Conservation (phyloP, 64 coral and sea anemone genomes). For the Orbicella faveolata region DNA sequence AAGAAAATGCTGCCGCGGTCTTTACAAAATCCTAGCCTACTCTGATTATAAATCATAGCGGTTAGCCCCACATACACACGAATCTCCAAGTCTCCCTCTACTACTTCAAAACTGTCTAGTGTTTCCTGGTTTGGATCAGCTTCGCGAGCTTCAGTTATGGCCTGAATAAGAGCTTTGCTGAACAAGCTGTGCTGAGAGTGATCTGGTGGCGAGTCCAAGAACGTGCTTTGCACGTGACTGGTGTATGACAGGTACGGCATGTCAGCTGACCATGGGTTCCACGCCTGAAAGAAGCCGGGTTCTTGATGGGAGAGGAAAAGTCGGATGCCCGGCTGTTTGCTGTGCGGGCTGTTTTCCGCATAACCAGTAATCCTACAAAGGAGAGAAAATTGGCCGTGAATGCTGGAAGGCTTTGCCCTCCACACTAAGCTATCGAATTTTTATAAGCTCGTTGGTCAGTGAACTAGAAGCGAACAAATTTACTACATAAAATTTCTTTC, state of each 20-base stretch:
- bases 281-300: slow-evolving; percentile 68
- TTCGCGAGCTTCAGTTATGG: slow-evolving; percentile 57
- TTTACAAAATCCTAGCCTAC: slow-evolving; percentile 85
- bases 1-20: slow-evolving; percentile 88
- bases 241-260: slow-evolving; percentile 77
- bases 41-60: slow-evolving; percentile 89
- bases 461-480: too few species aligned
- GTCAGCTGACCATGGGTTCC: slow-evolving; percentile 84
- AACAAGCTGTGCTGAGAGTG: slow-evolving; percentile 39
- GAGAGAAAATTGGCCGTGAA: slow-evolving; percentile 20
- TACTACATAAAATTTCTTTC: too few species aligned
- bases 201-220: slow-evolving; percentile 40
- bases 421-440: background rate
- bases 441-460: too few species aligned
- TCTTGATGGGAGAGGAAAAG: slow-evolving; percentile 59
- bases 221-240: slow-evolving; percentile 29
- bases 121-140: slow-evolving; percentile 10
- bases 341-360: slow-evolving; percentile 66
- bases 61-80: slow-evolving; percentile 73
- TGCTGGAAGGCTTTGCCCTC: background rate
- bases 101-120: slow-evolving; percentile 65
- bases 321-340: slow-evolving; percentile 68
- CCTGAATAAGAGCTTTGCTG: slow-evolving; percentile 61
- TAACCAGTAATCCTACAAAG: slow-evolving; percentile 83
- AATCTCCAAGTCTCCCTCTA: slow-evolving; percentile 79